A percentile compares a stretch with the other conserved stretches of the same genome.
Evolutionary conservation across 2,113 vertebrate species (phyloP).

Genomic region (Epinephelus lanceolatus): DNA sequence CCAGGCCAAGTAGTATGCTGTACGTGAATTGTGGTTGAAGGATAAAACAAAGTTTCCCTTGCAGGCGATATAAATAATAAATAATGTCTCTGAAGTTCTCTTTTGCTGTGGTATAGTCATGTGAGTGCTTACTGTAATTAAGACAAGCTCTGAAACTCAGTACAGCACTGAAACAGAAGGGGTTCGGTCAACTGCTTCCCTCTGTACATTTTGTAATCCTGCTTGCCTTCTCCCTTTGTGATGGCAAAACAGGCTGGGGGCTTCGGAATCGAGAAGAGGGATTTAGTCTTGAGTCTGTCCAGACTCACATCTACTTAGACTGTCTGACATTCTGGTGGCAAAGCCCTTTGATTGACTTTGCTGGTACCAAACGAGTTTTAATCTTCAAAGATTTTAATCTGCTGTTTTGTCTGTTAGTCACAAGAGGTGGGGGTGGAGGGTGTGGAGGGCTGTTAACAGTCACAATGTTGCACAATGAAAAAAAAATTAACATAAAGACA

Average conservation of each 20-base stretch:
- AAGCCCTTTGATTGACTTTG: conserved; percentile 81
- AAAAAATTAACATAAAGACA: conserved; percentile 50
- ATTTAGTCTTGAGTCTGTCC: conserved; percentile 73
- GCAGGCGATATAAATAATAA: conserved; percentile 67
- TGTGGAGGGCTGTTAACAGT: conserved; percentile 68
- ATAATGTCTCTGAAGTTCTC: conserved; percentile 52
- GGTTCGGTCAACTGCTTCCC: conserved; percentile 59
- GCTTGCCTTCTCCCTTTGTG: conserved; percentile 66
- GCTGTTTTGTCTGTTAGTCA: conserved; percentile 80
- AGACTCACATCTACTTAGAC: conserved; percentile 79
- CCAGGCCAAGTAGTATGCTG: conserved; percentile 23
- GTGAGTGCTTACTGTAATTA: conserved; percentile 46
- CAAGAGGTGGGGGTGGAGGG: conserved; percentile 53
- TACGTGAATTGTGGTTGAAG: conserved; percentile 36
- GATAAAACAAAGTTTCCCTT: conserved; percentile 38
- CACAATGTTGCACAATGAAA: conserved; percentile 64
- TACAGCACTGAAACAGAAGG: conserved; percentile 48
- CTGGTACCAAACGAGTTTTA: conserved; percentile 79
- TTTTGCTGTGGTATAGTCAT: conserved; percentile 23
- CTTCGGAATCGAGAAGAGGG: conserved; percentile 61
- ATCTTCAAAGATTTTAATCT: conserved; percentile 85
- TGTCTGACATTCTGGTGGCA: conserved; percentile 77
- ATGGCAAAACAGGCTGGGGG: conserved; percentile 45
- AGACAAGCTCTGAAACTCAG: conserved; percentile 14
- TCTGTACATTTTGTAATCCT: conserved; percentile 70